phyloP scores from a whole-genome alignment of 35 echinoderm and acorn worm genomes.

The Strongylocentrotus purpuratus region DNA sequence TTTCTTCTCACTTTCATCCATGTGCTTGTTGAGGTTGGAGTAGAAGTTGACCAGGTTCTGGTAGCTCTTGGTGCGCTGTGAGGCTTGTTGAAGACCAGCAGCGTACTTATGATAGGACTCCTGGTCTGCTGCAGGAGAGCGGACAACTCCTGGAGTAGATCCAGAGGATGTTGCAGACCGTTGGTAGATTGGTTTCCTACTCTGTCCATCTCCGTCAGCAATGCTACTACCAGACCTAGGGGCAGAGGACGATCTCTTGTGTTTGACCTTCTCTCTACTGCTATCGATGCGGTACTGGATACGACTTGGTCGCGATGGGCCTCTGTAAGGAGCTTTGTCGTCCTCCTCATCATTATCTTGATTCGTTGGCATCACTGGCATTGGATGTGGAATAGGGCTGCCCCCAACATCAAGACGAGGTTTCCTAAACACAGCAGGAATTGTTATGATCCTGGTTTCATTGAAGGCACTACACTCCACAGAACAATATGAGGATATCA shows the following conservation, averaged over 20 bases:
- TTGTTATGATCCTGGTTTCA: not conserved
- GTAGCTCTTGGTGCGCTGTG: constrained; percentile 53
- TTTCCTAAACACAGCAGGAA: constrained; percentile 65
- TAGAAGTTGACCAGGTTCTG: constrained; percentile 70
- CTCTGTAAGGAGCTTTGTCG: not conserved
- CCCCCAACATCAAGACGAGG: constrained; percentile 71
- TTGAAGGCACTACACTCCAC: not conserved
- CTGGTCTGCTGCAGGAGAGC: constrained; percentile 56
- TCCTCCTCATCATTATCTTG: not conserved
- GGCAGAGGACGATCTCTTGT: constrained; percentile 36
- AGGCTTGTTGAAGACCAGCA: constrained; percentile 56
- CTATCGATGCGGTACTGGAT: constrained; percentile 38
- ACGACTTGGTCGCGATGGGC: constrained; percentile 20
- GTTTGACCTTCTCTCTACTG: constrained; percentile 28
- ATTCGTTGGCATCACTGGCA: constrained; percentile 35
- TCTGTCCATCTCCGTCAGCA: not conserved
- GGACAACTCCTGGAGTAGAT: constrained; percentile 29
- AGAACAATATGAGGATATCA: not conserved
- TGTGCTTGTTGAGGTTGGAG: constrained; percentile 51
- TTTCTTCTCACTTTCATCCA: constrained; percentile 55
- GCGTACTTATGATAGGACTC: constrained; percentile 69
- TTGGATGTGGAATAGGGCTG: constrained; percentile 47
- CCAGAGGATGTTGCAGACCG: not conserved
- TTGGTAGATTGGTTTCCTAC: not conserved
- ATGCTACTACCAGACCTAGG: not conserved